A percentile compares a stretch with the other conserved stretches of the same genome.
Evolutionary conservation across 2,797 vertebrate species (phyloP).

Genomic region (Linurgus olivaceus): DNA sequence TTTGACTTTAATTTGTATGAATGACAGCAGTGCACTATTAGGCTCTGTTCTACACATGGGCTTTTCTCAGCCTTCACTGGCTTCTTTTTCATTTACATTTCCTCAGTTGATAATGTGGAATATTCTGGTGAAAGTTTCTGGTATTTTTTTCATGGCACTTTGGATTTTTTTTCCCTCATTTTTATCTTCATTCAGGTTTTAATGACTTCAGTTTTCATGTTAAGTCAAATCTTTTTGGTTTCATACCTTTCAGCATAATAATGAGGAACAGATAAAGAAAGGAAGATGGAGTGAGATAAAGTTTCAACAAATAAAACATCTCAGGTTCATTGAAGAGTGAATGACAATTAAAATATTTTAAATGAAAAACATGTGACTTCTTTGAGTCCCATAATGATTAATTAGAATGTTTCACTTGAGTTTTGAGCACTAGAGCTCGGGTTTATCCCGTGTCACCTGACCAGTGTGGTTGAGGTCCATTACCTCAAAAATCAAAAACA

Average conservation of each 20-base stretch:
- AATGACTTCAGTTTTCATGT: not conserved
- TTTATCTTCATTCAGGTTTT: not conserved
- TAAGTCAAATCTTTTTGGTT: not conserved
- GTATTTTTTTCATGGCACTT: not conserved
- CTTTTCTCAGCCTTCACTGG: rapidly evolving
- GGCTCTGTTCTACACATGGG: not conserved
- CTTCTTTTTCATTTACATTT: not conserved
- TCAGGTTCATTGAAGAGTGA: not conserved
- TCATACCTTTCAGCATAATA: not conserved
- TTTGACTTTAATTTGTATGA: not conserved
- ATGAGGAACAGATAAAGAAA: not conserved
- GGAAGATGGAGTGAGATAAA: not conserved
- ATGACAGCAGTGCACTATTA: not conserved
- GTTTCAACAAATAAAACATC: not conserved
- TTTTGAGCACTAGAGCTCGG: not conserved
- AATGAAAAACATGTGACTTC: not conserved
- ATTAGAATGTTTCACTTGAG: not conserved
- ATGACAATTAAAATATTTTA: not conserved
- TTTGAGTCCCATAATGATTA: not conserved
- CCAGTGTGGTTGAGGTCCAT: not conserved
- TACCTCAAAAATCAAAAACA: not conserved
- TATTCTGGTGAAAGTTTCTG: not conserved
- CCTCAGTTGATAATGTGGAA: not conserved
- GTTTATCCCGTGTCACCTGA: not conserved
- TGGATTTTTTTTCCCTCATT: rapidly evolving